Evolutionary conservation across 1,140 invertebrate genomes (phyloP).

Genomic region (Lutraria rhynchaena): DNA sequence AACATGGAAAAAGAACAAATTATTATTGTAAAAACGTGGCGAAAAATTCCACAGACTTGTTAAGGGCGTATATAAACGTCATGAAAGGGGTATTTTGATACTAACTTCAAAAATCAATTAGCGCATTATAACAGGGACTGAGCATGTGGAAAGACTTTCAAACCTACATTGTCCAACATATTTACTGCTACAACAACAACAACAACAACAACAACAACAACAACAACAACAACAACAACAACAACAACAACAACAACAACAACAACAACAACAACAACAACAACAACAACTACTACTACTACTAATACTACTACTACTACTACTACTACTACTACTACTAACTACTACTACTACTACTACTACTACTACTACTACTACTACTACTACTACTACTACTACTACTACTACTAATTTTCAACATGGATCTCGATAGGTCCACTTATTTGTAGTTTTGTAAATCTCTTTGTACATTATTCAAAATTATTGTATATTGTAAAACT

Average conservation of each 20-base stretch:
- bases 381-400: background rate
- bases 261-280: conserved; percentile 6
- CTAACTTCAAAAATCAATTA: background rate
- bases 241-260: conserved; percentile 18
- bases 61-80: too few species aligned
- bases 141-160: background rate
- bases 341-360: conserved; percentile 6
- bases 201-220: background rate
- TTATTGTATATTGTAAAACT: too few species aligned
- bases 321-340: conserved; percentile 1
- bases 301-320: conserved; percentile 21
- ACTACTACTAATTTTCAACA: too few species aligned
- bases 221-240: conserved; percentile 25
- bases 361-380: background rate
- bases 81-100: background rate
- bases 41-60: too few species aligned
- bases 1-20: too few species aligned
- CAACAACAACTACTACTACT: background rate
- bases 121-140: background rate
- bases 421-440: too few species aligned
- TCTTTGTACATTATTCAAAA: too few species aligned
- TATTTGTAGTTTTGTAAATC: too few species aligned
- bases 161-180: background rate
- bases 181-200: background rate
- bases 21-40: too few species aligned